A percentile compares a stretch with the other conserved stretches of the same genome.
Evolutionary conservation across 2,888 invertebrate species (phyloP).

Genomic region (Matsumyia berberina): DNA sequence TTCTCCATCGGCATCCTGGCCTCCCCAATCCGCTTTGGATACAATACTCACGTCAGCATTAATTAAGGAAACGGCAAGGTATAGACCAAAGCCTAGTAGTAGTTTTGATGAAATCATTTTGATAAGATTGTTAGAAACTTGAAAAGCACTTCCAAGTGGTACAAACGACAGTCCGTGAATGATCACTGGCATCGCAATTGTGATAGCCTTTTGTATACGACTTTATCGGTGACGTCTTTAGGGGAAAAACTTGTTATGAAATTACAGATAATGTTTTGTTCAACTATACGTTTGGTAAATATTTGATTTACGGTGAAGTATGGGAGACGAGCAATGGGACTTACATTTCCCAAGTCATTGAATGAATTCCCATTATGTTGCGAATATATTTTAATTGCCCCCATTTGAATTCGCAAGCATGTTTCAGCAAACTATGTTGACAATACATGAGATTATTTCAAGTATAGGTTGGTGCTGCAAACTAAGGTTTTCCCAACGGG

Average conservation of each 20-base stretch:
- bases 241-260: constrained; percentile 43
- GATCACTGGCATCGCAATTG: not conserved
- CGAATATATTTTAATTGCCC: not conserved
- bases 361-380: not conserved
- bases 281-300: not conserved
- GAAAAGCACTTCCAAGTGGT: not conserved
- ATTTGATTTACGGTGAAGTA: not conserved
- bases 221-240: constrained; percentile 29
- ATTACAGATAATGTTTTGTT: constrained; percentile 25
- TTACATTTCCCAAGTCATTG: constrained; percentile 12
- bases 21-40: constrained; percentile 87
- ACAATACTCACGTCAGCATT: constrained; percentile 83
- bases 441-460: no score
- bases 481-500: no score
- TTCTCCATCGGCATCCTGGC: constrained; percentile 85
- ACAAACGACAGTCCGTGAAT: not conserved
- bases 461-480: no score
- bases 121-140: not conserved
- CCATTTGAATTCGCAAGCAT: not conserved
- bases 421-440: no score
- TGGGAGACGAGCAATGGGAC: constrained; percentile 1
- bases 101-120: constrained; percentile 31
- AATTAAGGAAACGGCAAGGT: not conserved
- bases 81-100: constrained; percentile 6
- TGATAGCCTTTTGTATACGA: constrained; percentile 36